Conservation (phyloP, 2,113 vertebrate species). For the Lipotes vexillifer region DNA sequence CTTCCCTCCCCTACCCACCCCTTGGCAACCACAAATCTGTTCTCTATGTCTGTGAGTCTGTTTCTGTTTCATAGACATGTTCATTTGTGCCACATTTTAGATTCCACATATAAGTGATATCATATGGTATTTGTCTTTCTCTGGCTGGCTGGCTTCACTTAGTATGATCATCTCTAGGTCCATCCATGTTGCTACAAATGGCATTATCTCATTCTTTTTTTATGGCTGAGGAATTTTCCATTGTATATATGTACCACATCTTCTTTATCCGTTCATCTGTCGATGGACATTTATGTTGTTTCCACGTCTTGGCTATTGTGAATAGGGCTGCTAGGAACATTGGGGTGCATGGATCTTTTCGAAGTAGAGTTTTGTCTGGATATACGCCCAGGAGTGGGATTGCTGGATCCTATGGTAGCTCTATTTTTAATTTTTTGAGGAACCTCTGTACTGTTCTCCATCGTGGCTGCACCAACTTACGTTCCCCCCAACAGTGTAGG, state of each 20-base stretch:
- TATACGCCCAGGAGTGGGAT: neutral
- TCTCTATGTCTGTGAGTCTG: neutral
- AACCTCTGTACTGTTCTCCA: neutral
- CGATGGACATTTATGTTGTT: too few species aligned
- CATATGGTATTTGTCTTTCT: neutral
- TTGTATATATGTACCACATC: neutral
- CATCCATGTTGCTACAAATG: neutral
- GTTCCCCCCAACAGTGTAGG: neutral
- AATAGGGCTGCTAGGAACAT: neutral
- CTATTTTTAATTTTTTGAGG: neutral
- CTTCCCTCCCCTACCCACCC: neutral
- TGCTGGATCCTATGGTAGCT: neutral
- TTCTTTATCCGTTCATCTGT: too few species aligned
- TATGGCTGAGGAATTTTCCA: neutral
- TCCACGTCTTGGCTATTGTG: too few species aligned
- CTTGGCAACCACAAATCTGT: neutral
- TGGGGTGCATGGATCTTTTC: neutral
- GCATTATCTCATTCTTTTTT: neutral
- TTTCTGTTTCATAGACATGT: neutral
- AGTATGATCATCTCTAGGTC: neutral
- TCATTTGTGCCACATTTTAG: neutral
- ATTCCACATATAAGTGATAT: neutral
- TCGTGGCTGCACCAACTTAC: neutral
- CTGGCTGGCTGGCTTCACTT: neutral
- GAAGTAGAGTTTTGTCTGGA: neutral